phyloP scores from a whole-genome alignment of 23 tunicate genomes.

The Phallusia fumigata region DNA sequence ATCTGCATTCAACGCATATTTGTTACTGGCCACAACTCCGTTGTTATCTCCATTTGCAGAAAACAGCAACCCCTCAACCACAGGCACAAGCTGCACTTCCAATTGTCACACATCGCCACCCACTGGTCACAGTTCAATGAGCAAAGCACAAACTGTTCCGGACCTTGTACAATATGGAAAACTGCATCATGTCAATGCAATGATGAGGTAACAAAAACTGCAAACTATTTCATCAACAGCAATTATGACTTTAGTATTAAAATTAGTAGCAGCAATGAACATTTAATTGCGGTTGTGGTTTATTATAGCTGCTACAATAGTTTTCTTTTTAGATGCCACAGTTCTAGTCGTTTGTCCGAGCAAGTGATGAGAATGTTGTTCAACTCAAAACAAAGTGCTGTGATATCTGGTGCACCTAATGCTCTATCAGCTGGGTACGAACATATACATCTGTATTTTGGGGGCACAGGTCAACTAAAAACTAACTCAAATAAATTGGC shows the following conservation, averaged over 20 bases:
- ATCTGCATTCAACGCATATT: not conserved
- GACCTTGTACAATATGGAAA: conserved; percentile 49
- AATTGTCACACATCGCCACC: not conserved
- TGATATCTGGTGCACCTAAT: conserved; percentile 10
- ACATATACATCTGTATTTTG: not conserved
- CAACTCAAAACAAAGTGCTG: conserved; percentile 34
- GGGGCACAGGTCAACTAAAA: too few species aligned
- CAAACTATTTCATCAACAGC: not conserved
- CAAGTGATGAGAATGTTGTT: conserved; percentile 54
- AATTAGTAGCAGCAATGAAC: too few species aligned
- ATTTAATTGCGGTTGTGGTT: too few species aligned
- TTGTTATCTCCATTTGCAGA: not conserved
- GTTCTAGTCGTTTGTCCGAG: conserved; percentile 42
- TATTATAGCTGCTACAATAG: too few species aligned
- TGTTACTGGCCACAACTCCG: not conserved
- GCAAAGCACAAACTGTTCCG: conserved; percentile 76
- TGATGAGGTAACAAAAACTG: conserved; percentile 22
- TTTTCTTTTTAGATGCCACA: conserved; percentile 23
- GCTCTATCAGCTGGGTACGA: not conserved
- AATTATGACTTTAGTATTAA: too few species aligned
- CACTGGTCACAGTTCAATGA: conserved; percentile 19
- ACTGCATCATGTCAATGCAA: conserved; percentile 14
- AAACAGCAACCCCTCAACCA: conserved; percentile 1
- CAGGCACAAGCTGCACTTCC: not conserved
- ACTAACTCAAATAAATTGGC: too few species aligned